phyloP scores from a whole-genome alignment of 2,113 vertebrate species.

The Prunella himalayana region DNA sequence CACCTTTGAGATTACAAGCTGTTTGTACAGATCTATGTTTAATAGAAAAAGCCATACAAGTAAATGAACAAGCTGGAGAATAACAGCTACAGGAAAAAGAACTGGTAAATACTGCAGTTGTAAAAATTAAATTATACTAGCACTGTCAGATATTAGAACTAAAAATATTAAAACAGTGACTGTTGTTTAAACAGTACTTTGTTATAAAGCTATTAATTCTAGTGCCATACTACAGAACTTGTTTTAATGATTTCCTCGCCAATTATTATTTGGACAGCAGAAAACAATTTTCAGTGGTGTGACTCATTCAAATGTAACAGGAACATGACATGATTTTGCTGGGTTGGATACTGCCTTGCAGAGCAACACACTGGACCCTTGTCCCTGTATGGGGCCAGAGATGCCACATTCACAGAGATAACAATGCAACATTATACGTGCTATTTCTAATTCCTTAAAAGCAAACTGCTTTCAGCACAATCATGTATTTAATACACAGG shows the following conservation, averaged over 20 bases:
- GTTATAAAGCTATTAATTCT: neutral
- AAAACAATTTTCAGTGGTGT: neutral
- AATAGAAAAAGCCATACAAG: neutral
- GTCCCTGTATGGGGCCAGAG: neutral
- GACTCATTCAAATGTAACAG: neutral
- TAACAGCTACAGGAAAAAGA: neutral
- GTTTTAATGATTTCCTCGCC: neutral
- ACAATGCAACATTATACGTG: fast-evolving
- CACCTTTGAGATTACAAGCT: neutral
- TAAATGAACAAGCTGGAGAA: neutral
- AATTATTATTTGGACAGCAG: neutral
- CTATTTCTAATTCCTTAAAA: neutral
- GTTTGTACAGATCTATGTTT: neutral
- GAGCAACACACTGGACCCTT: neutral
- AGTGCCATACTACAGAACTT: neutral
- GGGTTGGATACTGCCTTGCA: neutral
- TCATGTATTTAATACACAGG: neutral
- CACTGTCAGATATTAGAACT: neutral
- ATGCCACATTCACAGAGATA: neutral
- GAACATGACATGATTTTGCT: neutral
- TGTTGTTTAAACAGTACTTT: neutral
- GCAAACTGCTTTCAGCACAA: neutral
- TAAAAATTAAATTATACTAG: neutral
- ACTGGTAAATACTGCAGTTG: neutral
- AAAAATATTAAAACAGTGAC: neutral